Evolutionary conservation across 2,113 vertebrate species (phyloP), one percentile per base, ranked within the genome.

Genomic region (Syrmaticus mikado): DNA sequence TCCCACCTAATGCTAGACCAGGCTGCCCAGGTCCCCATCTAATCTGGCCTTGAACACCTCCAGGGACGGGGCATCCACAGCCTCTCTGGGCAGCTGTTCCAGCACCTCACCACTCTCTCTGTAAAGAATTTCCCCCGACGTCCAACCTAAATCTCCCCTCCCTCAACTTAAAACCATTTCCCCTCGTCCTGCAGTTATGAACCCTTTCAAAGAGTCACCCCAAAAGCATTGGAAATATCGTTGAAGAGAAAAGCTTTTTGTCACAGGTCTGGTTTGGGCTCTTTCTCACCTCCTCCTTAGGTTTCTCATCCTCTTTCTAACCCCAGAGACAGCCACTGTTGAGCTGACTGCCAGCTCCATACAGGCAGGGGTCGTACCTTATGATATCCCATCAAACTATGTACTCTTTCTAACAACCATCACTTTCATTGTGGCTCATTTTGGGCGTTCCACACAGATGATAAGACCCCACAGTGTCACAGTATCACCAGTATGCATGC

Each of bases 341-440:
- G 95, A 90, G 93, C 97, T 97, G 97, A 95, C 27, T 73, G 91
- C 94, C 85, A 98, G 97, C 98, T 97, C 97, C 97, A 94, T 96
- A 97, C 50, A 52, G 25, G 50, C 98, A 98, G 97, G 97, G 95
- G 97, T 97, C 98, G 97, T 48, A 97, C 94, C 94, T 93, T 97
- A 72, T 40, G 64, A 67, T 53, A 73, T n/a, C 76, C 65, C 36
- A 40, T n/a, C 30, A 53, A 57, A 53, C 75, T 45, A 53, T 17
- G 48, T 40, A 75, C 79, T 18, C 58, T 57, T 78, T 73, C 60
- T 85, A 66, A 27, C 27, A 75, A 71, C 60, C 30, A 25, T 50
- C 60, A 14, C 38, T 19, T 32, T 48, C 38, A 32, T 28, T 36
- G 73, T 38, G 60, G 36, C 13, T n/a, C 21, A 38, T 24, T 40